Conservation (phyloP, 2,888 invertebrate genomes). For the Scrobipalpa costella region DNA sequence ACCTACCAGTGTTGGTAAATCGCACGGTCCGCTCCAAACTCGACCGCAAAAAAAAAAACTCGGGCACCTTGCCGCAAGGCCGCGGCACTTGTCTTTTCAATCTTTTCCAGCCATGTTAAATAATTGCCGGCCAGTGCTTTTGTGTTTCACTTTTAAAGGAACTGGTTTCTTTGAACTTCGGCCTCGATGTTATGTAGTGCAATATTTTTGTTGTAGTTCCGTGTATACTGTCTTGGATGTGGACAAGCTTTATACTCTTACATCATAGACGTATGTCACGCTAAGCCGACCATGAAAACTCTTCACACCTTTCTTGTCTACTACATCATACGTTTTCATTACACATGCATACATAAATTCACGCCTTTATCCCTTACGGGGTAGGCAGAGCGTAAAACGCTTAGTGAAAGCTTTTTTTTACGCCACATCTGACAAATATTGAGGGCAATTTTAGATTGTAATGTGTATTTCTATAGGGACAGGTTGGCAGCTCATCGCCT, state of each 20-base stretch:
- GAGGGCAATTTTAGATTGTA: no score
- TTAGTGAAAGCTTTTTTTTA: no score
- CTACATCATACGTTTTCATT: constrained; percentile 19
- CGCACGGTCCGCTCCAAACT: constrained; percentile 53
- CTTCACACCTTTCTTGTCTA: constrained; percentile 26
- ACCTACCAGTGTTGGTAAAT: constrained; percentile 55
- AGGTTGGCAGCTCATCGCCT: no score
- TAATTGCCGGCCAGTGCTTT: constrained; percentile 39
- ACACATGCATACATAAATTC: no score
- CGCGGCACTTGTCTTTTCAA: constrained; percentile 55
- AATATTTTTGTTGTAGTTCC: constrained; percentile 9
- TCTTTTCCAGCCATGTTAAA: constrained; percentile 57
- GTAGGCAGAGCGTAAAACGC: no score
- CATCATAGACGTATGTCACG: not conserved
- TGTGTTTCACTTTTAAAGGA: not conserved
- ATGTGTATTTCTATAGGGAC: no score
- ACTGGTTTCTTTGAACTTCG: constrained; percentile 7
- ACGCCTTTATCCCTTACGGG: no score
- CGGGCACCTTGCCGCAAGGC: constrained; percentile 71
- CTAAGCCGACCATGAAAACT: constrained; percentile 19
- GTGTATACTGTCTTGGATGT: not conserved
- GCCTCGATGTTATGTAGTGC: not conserved
- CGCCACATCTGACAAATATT: no score
- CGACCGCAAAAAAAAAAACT: constrained; percentile 71
- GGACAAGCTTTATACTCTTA: not conserved